These are phyloP conservation scores for Excalfactoria chinensis DNA, from an alignment of 2,113 vertebrate genomes.

Conservation along the genomic window DNA sequence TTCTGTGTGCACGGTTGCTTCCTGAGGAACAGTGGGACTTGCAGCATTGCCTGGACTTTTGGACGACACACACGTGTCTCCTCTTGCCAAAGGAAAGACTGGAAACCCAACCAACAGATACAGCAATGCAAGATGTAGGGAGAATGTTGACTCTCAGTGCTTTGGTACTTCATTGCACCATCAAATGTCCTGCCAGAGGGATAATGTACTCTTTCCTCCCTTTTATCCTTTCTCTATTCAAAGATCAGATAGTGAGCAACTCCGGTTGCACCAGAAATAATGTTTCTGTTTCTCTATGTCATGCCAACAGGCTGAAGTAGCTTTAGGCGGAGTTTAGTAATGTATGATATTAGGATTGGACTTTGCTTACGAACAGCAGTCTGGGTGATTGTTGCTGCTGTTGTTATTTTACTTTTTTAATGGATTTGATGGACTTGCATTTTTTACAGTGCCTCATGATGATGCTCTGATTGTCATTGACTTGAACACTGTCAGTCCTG, in stretches of 20 bases:
- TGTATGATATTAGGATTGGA: neutral
- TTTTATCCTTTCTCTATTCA: neutral
- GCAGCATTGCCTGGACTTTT: accelerated
- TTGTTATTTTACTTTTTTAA: neutral
- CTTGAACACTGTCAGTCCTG: neutral
- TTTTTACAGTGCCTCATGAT: neutral
- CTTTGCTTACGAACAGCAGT: neutral
- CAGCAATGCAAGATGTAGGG: neutral
- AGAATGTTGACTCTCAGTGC: neutral
- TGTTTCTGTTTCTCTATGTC: neutral
- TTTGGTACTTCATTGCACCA: neutral
- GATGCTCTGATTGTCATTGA: neutral
- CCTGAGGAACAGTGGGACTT: accelerated
- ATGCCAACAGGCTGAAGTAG: neutral
- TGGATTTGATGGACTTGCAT: neutral
- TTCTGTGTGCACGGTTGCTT: neutral
- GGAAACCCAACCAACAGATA: neutral
- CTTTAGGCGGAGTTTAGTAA: neutral
- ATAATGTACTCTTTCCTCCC: neutral
- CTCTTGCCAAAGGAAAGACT: neutral
- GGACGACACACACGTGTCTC: accelerated
- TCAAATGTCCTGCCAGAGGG: neutral
- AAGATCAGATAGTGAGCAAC: neutral
- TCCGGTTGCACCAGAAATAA: neutral
- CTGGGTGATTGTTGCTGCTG: neutral